These are phyloP conservation scores for Papilio gigon DNA, from an alignment of 2,888 invertebrate species.

Conservation along the genomic window DNA sequence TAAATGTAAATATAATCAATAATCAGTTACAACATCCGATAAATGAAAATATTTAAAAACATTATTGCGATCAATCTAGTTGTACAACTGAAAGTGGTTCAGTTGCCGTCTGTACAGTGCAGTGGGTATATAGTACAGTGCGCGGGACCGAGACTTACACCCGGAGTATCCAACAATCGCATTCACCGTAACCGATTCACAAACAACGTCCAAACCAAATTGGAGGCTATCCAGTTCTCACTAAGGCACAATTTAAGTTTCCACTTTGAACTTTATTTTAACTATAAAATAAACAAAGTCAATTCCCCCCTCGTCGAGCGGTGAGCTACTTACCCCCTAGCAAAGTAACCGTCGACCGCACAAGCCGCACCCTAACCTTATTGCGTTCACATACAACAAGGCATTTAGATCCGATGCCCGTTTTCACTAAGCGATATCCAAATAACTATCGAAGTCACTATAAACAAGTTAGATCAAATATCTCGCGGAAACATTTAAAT, in stretches of 20 bases:
- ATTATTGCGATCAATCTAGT: conserved; percentile 74
- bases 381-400: conserved; percentile 34
- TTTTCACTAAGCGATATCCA: conserved; percentile 1
- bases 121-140: conserved; percentile 65
- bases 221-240: conserved; percentile 70
- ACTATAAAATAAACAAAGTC: conserved; percentile 73
- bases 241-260: conserved; percentile 82
- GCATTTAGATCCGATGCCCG: conserved; percentile 29
- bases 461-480: too few species aligned
- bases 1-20: conserved; percentile 69
- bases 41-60: conserved; percentile 72
- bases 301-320: conserved; percentile 61
- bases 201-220: conserved; percentile 62
- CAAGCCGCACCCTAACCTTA: conserved; percentile 25
- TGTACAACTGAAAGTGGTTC: conserved; percentile 66
- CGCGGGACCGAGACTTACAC: conserved; percentile 46
- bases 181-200: conserved; percentile 50
- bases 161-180: conserved; percentile 39
- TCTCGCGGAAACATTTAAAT: too few species aligned
- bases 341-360: conserved; percentile 44
- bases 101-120: conserved; percentile 59
- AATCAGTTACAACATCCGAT: conserved; percentile 79
- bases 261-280: conserved; percentile 78
- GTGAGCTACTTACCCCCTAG: conserved; percentile 49
- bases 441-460: neutral